Conservation (phyloP, 2,888 invertebrate species). For the Drosophila neutralis region DNA sequence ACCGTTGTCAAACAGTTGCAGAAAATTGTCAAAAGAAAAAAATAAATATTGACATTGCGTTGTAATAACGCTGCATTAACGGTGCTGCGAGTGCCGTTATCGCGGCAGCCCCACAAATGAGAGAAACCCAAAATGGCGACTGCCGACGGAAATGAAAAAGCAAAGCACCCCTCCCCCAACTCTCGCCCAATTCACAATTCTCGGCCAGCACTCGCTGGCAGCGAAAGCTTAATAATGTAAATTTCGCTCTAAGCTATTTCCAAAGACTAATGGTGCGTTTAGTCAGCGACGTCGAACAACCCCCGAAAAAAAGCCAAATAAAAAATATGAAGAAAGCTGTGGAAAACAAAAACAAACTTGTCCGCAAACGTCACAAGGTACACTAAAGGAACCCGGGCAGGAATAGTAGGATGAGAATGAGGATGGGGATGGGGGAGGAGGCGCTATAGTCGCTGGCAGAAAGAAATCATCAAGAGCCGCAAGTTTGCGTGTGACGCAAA, state of each 20-base stretch:
- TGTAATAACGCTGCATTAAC: conserved; percentile 80
- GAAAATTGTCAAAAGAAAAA: conserved; percentile 58
- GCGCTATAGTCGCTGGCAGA: background rate
- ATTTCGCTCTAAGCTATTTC: conserved; percentile 81
- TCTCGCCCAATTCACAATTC: conserved; percentile 11
- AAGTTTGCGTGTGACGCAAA: conserved; percentile 69
- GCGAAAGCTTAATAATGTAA: conserved; percentile 80
- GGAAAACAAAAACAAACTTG: conserved; percentile 44
- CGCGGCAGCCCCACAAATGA: conserved; percentile 43
- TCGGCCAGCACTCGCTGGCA: conserved; percentile 25
- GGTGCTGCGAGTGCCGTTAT: conserved; percentile 35
- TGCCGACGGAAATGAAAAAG: conserved; percentile 59
- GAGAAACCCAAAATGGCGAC: conserved; percentile 62
- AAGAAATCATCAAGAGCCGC: conserved; percentile 65
- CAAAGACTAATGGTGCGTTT: conserved; percentile 82
- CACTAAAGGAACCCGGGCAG: conserved; percentile 9
- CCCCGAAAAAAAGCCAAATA: conserved; percentile 39
- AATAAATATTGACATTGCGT: conserved; percentile 79
- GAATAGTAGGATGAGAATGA: background rate
- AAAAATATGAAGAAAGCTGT: background rate
- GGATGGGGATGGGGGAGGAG: background rate
- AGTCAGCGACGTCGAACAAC: conserved; percentile 52
- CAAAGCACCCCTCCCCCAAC: conserved; percentile 18
- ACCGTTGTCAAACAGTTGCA: conserved; percentile 72
- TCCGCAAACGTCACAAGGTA: conserved; percentile 58